A percentile compares a stretch with the other conserved stretches of the same genome.
Conservation (phyloP, 2,888 invertebrate species). For the Sipha maydis region DNA sequence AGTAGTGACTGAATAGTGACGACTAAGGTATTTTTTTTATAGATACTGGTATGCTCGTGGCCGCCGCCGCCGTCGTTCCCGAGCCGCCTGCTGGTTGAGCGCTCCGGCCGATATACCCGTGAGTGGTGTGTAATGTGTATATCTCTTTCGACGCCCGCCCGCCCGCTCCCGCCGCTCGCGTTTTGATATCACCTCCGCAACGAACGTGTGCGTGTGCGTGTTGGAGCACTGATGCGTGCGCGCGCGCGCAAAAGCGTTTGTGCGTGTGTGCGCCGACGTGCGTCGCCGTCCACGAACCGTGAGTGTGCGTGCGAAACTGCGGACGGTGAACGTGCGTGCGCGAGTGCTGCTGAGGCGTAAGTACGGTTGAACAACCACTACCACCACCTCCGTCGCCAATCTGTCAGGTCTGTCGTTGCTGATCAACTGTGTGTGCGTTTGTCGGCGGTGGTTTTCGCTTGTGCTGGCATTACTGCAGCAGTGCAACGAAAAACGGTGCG, state of each 20-base stretch:
- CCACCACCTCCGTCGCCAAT: not conserved
- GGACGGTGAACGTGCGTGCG: not conserved
- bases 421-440: not conserved
- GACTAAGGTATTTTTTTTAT: too few relatives aligned
- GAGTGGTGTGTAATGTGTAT: not conserved
- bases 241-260: not conserved
- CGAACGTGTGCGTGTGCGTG: too few relatives aligned
- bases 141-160: not conserved
- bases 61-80: not conserved
- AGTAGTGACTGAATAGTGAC: too few relatives aligned
- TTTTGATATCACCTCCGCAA: not conserved
- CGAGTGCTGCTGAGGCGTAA: too few relatives aligned
- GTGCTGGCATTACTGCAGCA: not conserved
- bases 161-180: not conserved
- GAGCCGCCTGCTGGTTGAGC: not conserved
- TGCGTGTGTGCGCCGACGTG: not conserved
- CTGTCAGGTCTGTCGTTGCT: not conserved
- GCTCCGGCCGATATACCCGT: not conserved
- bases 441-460: not conserved
- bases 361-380: not conserved
- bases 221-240: too few relatives aligned
- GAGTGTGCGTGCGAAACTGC: not conserved
- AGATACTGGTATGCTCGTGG: not conserved
- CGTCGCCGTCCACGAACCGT: not conserved
- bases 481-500: not conserved